Evolutionary conservation across 1,140 invertebrate genomes (phyloP).

Genomic region (Eurosta solidaginis): DNA sequence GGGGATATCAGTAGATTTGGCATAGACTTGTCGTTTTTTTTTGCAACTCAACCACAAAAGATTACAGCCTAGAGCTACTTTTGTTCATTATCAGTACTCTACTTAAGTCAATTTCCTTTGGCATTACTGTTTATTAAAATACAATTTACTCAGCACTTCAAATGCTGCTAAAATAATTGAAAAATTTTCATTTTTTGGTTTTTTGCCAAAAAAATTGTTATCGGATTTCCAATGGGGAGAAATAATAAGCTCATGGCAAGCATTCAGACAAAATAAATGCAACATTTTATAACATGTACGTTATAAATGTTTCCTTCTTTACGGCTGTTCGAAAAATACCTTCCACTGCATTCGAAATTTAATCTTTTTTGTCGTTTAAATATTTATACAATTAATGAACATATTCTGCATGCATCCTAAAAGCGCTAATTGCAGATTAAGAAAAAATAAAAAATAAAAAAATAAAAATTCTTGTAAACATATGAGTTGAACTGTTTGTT

Average conservation of each 20-base stretch:
- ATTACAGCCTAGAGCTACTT: neutral
- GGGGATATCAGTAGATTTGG: too few relatives aligned
- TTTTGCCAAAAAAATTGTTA: neutral
- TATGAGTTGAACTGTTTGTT: neutral
- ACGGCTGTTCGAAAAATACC: neutral
- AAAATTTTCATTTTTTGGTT: neutral
- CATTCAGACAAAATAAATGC: too few relatives aligned
- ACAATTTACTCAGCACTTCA: slow-evolving; percentile 4
- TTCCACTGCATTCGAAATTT: neutral
- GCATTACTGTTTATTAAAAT: neutral
- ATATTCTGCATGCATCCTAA: too few relatives aligned
- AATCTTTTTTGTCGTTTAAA: neutral
- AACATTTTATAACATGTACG: too few relatives aligned
- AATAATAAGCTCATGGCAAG: too few relatives aligned
- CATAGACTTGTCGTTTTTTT: too few relatives aligned
- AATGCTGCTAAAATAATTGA: neutral
- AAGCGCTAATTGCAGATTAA: too few relatives aligned
- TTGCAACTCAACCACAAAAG: too few relatives aligned
- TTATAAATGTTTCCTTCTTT: neutral
- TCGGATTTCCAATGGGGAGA: neutral
- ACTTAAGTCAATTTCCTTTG: neutral
- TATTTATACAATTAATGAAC: neutral
- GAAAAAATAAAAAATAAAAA: too few relatives aligned
- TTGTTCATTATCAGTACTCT: neutral
- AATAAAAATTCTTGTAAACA: neutral